phyloP scores from a whole-genome alignment of 2,888 invertebrate genomes.

The Diarsia dahlii region DNA sequence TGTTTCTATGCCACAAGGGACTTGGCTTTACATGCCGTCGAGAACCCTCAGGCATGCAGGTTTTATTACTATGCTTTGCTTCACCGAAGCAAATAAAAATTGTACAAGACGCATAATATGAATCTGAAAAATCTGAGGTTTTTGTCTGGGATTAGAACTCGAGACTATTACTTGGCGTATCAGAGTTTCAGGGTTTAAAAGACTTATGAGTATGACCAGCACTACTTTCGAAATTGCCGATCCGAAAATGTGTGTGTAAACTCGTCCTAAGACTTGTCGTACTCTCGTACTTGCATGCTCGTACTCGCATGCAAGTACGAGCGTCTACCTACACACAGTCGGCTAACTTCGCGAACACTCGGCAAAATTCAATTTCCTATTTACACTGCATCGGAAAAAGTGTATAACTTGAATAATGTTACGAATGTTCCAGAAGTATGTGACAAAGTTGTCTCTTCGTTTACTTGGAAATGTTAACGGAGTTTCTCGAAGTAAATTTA shows the following conservation, averaged over 20 bases:
- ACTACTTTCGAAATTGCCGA: neutral
- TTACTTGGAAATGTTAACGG: slow-evolving; percentile 31
- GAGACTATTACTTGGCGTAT: neutral
- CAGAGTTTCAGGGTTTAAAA: neutral
- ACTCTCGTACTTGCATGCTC: no score
- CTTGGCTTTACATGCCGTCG: no score
- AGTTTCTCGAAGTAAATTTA: slow-evolving; percentile 42
- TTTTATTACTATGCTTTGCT: no score
- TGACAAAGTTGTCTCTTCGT: slow-evolving; percentile 47
- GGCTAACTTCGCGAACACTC: slow-evolving; percentile 66
- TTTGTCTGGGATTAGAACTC: no score
- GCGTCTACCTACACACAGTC: slow-evolving; percentile 63
- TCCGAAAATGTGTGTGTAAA: slow-evolving; percentile 15
- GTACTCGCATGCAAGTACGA: slow-evolving; percentile 39
- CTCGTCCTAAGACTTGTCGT: slow-evolving; percentile 26
- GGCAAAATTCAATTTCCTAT: slow-evolving; percentile 72
- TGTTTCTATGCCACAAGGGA: no score
- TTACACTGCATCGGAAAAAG: slow-evolving; percentile 72
- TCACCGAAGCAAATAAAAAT: no score
- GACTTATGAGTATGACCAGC: neutral
- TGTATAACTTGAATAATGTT: slow-evolving; percentile 72
- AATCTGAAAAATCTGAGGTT: no score
- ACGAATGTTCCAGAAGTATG: slow-evolving; percentile 70
- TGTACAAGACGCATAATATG: no score
- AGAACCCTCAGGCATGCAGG: no score